Evolutionary conservation across 2,888 invertebrate species (phyloP).

Genomic region (Lasioglossum lativentre): DNA sequence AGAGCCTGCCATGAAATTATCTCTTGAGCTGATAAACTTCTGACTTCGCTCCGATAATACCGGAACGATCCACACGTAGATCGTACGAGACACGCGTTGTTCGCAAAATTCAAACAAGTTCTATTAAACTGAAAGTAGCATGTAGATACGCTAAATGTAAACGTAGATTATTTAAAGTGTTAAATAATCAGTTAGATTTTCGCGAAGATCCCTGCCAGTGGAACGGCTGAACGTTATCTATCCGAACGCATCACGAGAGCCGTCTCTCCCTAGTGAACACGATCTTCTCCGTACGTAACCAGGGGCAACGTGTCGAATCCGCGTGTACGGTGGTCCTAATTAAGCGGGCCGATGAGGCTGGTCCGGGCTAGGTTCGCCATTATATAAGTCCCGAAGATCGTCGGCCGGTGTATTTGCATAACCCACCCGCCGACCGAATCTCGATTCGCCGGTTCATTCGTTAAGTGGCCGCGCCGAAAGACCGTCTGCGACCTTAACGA

Average conservation of each 20-base stretch:
- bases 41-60: slow-evolving; percentile 9
- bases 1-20: neutral
- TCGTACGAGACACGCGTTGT: neutral
- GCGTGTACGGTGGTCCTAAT: slow-evolving; percentile 45
- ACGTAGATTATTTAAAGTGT: too few relatives aligned
- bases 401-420: slow-evolving; percentile 56
- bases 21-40: neutral
- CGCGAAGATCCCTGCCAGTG: too few relatives aligned
- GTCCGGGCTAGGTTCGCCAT: slow-evolving; percentile 27
- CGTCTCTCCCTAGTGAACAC: neutral
- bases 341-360: slow-evolving; percentile 23
- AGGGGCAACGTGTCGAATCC: slow-evolving; percentile 27
- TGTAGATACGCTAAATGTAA: too few relatives aligned
- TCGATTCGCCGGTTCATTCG: slow-evolving; percentile 43
- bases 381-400: slow-evolving; percentile 49
- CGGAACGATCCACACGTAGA: neutral
- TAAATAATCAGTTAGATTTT: too few relatives aligned
- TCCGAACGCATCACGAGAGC: neutral
- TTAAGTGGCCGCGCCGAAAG: slow-evolving; percentile 50
- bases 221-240: neutral
- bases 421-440: slow-evolving; percentile 53
- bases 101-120: neutral
- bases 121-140: too few relatives aligned
- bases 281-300: neutral
- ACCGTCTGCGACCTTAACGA: slow-evolving; percentile 72